phyloP scores from a whole-genome alignment of 1,140 invertebrate species.

The Sarcophaga bullata region DNA sequence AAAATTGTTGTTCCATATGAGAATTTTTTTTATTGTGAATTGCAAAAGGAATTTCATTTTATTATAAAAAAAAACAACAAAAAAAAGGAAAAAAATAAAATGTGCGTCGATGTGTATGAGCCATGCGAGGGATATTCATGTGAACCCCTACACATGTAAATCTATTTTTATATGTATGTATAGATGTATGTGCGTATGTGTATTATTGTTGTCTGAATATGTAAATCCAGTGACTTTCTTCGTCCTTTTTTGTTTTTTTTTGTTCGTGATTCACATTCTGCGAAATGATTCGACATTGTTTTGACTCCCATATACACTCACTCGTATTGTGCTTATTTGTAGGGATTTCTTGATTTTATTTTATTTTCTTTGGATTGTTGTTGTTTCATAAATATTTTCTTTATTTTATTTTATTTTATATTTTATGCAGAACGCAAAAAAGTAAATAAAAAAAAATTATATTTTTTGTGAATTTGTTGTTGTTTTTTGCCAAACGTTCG shows the following conservation, averaged over 20 bases:
- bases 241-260: too few species aligned
- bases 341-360: conserved; percentile 21
- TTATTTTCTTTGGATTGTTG: background rate
- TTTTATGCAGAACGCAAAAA: too few species aligned
- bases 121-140: background rate
- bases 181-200: too few species aligned
- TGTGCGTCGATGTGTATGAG: background rate
- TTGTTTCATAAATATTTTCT: background rate
- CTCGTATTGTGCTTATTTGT: background rate
- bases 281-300: background rate
- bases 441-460: too few species aligned
- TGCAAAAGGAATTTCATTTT: conserved; percentile 16
- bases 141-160: background rate
- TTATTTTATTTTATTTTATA: background rate
- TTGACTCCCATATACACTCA: background rate
- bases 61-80: background rate
- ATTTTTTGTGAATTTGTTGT: background rate
- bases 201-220: too few species aligned
- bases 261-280: too few species aligned
- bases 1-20: background rate
- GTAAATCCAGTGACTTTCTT: too few species aligned
- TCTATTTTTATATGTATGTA: too few species aligned
- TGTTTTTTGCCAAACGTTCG: conserved; percentile 39
- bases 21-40: background rate
- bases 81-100: too few species aligned